Evolutionary conservation across 2,797 vertebrate genomes (phyloP).

Genomic region (Neoniphon sammara): DNA sequence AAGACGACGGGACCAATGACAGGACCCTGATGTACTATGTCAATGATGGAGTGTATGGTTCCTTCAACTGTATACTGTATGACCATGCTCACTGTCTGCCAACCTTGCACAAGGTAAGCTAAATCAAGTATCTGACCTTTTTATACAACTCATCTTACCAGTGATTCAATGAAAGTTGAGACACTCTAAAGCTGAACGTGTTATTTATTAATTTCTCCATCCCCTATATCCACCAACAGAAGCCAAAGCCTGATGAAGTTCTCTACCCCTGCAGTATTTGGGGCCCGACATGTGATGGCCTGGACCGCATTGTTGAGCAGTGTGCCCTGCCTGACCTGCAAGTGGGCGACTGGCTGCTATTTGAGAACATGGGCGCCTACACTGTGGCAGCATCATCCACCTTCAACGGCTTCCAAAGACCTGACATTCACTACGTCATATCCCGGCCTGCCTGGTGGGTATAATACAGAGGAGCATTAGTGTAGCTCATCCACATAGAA

Average conservation of each 20-base stretch:
- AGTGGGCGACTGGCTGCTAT: conserved; percentile 95
- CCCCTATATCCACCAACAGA: conserved; percentile 72
- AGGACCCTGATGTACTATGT: conserved; percentile 97
- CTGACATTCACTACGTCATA: conserved; percentile 92
- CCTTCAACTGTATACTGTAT: conserved; percentile 96
- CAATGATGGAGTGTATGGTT: conserved; percentile 97
- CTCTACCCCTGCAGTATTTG: conserved; percentile 94
- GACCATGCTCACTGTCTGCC: conserved; percentile 94
- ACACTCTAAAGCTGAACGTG: too few relatives aligned
- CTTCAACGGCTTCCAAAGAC: conserved; percentile 97
- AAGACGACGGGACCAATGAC: conserved; percentile 88
- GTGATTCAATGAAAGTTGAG: background rate
- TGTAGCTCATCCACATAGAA: background rate
- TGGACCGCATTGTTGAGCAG: conserved; percentile 94
- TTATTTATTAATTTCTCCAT: background rate
- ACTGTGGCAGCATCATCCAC: conserved; percentile 94
- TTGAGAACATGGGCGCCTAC: conserved; percentile 98
- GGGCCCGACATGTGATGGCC: conserved; percentile 96
- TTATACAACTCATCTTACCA: too few relatives aligned
- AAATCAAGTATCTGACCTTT: background rate
- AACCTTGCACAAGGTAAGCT: conserved; percentile 88
- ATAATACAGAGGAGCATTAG: background rate
- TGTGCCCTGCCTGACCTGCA: conserved; percentile 92
- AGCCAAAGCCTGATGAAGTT: conserved; percentile 92
- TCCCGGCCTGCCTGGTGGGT: conserved; percentile 92